These are phyloP conservation scores for Brachypalpus laphriformis DNA, from an alignment of 2,888 invertebrate genomes.

Conservation along the genomic window DNA sequence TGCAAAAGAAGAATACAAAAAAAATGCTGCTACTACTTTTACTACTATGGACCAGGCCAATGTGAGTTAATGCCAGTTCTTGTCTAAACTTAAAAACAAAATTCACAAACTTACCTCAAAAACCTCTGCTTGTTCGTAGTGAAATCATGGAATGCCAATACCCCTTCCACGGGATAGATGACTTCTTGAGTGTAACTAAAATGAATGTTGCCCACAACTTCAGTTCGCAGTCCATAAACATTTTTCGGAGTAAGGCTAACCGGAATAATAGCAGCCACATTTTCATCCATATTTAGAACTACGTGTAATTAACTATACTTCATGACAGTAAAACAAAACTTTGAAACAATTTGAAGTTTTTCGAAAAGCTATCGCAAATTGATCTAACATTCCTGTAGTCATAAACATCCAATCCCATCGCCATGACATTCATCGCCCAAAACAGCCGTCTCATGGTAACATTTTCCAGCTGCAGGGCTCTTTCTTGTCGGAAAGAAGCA, in stretches of 20 bases:
- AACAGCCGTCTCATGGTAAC: neutral
- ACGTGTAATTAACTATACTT: neutral
- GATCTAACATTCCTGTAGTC: slow-evolving; percentile 46
- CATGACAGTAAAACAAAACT: neutral
- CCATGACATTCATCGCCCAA: slow-evolving; percentile 33
- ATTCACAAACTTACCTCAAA: slow-evolving; percentile 83
- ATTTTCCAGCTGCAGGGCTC: neutral
- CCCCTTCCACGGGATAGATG: slow-evolving; percentile 91
- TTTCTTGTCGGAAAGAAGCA: neutral
- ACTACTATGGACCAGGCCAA: too few relatives aligned
- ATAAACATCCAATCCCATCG: neutral
- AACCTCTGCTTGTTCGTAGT: slow-evolving; percentile 89
- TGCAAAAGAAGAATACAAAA: too few relatives aligned
- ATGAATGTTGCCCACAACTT: slow-evolving; percentile 87
- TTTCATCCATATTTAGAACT: slow-evolving; percentile 55
- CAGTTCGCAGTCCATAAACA: slow-evolving; percentile 81
- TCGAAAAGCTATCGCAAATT: slow-evolving; percentile 44
- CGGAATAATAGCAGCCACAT: slow-evolving; percentile 61
- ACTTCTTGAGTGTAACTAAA: slow-evolving; percentile 90
- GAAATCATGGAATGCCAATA: slow-evolving; percentile 89
- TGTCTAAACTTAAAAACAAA: neutral
- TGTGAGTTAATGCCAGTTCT: too few relatives aligned
- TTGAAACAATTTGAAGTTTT: slow-evolving; percentile 18
- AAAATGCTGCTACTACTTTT: too few relatives aligned
- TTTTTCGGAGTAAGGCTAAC: slow-evolving; percentile 80